Base-by-base conservation (phyloP, 2,888 invertebrate species). In the Lasioglossum lativentre region DNA sequence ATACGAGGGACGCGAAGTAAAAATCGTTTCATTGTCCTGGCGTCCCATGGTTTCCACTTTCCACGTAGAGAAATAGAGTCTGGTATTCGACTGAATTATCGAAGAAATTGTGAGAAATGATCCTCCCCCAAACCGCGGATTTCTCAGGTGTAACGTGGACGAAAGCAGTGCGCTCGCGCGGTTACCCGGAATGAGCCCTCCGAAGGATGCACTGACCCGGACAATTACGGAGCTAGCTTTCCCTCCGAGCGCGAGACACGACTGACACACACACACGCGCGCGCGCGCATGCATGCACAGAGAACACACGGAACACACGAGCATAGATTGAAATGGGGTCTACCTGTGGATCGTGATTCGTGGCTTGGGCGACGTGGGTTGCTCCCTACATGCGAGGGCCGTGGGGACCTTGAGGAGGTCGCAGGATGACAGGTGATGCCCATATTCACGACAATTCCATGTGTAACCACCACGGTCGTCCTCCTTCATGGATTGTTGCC, bases 321-420 rank as follows among this genome's bases (percentile, higher is more conserved):
- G 23, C 34, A 34, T 23, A 52, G 71, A 80, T 83, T 47, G 70
- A 80, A 84, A 80, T 47, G 63, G 81, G 23, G 85, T 90, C 90
- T 93, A 94, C 94, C 94, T 94, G 93, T 94, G 93, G 92, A 94
- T 90, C 87, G 92, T 88, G 91, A 90, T 87, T 52, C 94, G 90
- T 34, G 91, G 89, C 84, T 94, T 90, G 80, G 92, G 90, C 40
- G 92, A 91, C 42, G 91, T 83, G 34, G 81, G 79, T 4, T 83
- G 82, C 40, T 93, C 92, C 42, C 94, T 92, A 45, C 90, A 92
- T 79, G 92, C 91, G 68, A 92, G 78, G n/a, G 85, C 84, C 52
- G 92, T 80, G 66, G 95, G 94, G 72, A 94, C 93, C 90, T 94
- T 94, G 77, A 95, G 92, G 45, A 95, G 92, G 88, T 95, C 95